These are phyloP conservation scores for Scaptodrosophila lebanonensis DNA, from an alignment of 1,140 invertebrate species.

Conservation along the genomic window DNA sequence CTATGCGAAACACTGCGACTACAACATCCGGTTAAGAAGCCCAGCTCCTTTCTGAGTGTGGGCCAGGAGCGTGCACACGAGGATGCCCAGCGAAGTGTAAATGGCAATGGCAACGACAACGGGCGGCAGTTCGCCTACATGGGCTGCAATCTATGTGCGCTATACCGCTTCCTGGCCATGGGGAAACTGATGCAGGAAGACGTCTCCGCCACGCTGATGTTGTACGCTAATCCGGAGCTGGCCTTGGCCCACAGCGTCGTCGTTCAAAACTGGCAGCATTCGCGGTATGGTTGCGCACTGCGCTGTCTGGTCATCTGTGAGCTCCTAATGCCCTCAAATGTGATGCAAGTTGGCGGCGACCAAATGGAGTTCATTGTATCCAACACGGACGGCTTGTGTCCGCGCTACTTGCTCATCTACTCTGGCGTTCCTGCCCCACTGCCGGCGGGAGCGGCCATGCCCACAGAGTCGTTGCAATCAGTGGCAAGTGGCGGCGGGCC, in stretches of 20 bases:
- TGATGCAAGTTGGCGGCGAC: not conserved
- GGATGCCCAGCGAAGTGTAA: not conserved
- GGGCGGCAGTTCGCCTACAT: conserved; percentile 5
- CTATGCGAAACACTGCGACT: conserved; percentile 12
- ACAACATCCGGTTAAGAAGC: not conserved
- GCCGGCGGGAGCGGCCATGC: no score
- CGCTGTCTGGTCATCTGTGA: conserved; percentile 30
- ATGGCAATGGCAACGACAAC: not conserved
- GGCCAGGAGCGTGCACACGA: conserved; percentile 10
- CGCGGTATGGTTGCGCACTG: not conserved
- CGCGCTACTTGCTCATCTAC: conserved; percentile 2
- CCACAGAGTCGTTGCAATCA: no score
- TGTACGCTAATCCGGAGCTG: conserved; percentile 10
- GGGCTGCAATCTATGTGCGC: conserved; percentile 11
- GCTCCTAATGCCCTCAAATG: conserved; percentile 1
- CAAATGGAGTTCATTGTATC: not conserved
- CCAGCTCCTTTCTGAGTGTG: conserved; percentile 16
- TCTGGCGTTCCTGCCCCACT: not conserved
- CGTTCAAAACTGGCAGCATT: conserved; percentile 15
- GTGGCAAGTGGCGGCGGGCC: no score
- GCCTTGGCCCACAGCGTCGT: conserved; percentile 18
- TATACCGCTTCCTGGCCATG: conserved; percentile 24
- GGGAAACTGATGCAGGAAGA: conserved; percentile 2
- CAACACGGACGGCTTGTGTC: not conserved
- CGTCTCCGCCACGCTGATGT: conserved; percentile 2